A percentile compares a stretch with the other conserved stretches of the same genome.
These are phyloP conservation scores for Microtus ochrogaster DNA, from an alignment of 2,113 vertebrate genomes.

Conservation along the genomic window DNA sequence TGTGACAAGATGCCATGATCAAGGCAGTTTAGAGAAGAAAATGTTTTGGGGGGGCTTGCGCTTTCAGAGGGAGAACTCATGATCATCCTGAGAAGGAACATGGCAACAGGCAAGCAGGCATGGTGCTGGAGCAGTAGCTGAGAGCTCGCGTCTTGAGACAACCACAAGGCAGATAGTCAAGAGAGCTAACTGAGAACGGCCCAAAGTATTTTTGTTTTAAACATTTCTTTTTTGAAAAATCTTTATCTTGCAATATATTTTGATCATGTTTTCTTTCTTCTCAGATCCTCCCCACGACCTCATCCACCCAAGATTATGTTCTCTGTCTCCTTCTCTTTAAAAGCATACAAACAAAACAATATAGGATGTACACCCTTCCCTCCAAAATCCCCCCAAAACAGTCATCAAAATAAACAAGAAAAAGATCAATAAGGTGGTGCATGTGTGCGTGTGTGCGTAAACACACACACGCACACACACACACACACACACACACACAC, in stretches of 20 bases:
- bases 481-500: too few relatives aligned
- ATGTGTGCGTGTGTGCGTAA: accelerated
- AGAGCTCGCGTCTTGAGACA: background rate
- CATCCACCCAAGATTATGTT: background rate
- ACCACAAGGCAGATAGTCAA: background rate
- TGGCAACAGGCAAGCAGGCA: background rate
- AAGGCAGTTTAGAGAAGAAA: background rate
- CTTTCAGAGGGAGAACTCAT: background rate
- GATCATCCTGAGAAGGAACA: background rate
- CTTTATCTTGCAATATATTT: background rate
- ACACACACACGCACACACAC: too few relatives aligned
- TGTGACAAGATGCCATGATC: background rate
- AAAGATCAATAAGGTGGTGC: too few relatives aligned
- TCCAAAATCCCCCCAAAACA: too few relatives aligned
- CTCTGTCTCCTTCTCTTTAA: too few relatives aligned
- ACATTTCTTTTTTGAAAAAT: background rate
- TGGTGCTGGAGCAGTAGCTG: background rate
- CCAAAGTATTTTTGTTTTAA: background rate
- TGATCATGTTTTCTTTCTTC: background rate
- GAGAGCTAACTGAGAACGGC: background rate
- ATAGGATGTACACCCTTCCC: too few relatives aligned
- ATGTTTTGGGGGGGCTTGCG: background rate
- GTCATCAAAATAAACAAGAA: too few relatives aligned
- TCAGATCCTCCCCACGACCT: background rate
- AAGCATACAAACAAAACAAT: too few relatives aligned